A percentile compares a stretch with the other conserved stretches of the same genome.
These are phyloP conservation scores for Coregonus sp. DNA, from an alignment of 2,797 vertebrate species.

Conservation along the genomic window DNA sequence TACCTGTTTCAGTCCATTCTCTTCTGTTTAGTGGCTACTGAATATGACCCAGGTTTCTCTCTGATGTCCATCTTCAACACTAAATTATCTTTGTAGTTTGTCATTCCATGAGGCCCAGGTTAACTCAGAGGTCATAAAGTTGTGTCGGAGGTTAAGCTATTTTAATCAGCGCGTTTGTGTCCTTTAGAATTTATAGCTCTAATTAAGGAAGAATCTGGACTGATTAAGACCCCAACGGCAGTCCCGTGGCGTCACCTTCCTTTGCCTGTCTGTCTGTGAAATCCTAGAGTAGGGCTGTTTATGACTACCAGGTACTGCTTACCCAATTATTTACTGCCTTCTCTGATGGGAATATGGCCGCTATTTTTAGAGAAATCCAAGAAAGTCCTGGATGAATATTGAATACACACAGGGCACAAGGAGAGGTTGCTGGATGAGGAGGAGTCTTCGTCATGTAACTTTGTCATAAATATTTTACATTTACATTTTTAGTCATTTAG, in stretches of 20 bases:
- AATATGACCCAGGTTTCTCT: background rate
- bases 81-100: constrained; percentile 34
- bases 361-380: constrained; percentile 43
- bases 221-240: constrained; percentile 28
- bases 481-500: too few relatives aligned
- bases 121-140: constrained; percentile 43
- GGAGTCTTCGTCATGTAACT: constrained; percentile 68
- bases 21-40: too few relatives aligned
- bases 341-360: constrained; percentile 39
- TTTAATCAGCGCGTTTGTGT: constrained; percentile 43
- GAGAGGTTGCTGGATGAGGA: constrained; percentile 43
- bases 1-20: background rate
- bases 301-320: constrained; percentile 33
- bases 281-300: constrained; percentile 48
- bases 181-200: constrained; percentile 43
- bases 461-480: constrained; percentile 63
- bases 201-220: constrained; percentile 35
- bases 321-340: constrained; percentile 35
- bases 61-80: constrained; percentile 19
- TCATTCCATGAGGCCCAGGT: constrained; percentile 25
- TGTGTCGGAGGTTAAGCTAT: constrained; percentile 43
- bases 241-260: constrained; percentile 6
- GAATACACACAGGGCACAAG: constrained; percentile 21
- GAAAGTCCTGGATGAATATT: constrained; percentile 37
- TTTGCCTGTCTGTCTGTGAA: constrained; percentile 26